Conservation (phyloP, 2,113 vertebrate species). For the Miniopterus natalensis region DNA sequence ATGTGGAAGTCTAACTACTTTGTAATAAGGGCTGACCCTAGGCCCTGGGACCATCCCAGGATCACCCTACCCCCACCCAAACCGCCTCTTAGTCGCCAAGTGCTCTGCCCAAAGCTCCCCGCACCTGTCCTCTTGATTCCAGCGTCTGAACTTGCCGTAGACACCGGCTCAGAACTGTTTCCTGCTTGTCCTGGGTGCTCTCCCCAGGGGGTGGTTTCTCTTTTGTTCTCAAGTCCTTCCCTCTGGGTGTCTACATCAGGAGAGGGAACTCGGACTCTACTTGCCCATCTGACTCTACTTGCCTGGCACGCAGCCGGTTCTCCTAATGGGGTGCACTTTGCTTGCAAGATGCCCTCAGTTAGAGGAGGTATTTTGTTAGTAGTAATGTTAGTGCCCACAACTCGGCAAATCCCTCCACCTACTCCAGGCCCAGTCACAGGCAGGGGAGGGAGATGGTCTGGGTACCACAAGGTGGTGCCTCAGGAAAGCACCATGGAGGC, state of each 20-base stretch:
- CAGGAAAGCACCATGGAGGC: not conserved
- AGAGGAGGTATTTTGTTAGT: not conserved
- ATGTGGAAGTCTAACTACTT: not conserved
- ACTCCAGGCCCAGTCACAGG: not conserved
- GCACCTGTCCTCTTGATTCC: not conserved
- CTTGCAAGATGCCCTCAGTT: not conserved
- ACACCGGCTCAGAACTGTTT: not conserved
- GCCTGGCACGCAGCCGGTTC: not conserved
- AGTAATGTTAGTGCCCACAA: not conserved
- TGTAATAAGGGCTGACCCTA: rapidly evolving
- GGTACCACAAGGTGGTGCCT: not conserved
- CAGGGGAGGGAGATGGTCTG: not conserved
- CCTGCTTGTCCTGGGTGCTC: not conserved
- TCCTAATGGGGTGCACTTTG: not conserved
- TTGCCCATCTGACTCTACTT: not conserved
- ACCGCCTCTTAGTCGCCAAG: not conserved
- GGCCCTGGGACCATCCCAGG: not conserved
- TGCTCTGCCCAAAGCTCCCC: not conserved
- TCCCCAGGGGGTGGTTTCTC: not conserved
- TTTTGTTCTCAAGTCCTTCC: not conserved
- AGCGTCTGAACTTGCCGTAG: not conserved
- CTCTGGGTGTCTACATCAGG: not conserved
- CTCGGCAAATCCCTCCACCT: not conserved
- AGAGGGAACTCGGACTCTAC: not conserved
- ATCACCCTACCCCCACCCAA: not conserved